A percentile compares a stretch with the other conserved stretches of the same genome.
Evolutionary conservation across 1,140 invertebrate species (phyloP).

Genomic region (Drosophila triauraria): DNA sequence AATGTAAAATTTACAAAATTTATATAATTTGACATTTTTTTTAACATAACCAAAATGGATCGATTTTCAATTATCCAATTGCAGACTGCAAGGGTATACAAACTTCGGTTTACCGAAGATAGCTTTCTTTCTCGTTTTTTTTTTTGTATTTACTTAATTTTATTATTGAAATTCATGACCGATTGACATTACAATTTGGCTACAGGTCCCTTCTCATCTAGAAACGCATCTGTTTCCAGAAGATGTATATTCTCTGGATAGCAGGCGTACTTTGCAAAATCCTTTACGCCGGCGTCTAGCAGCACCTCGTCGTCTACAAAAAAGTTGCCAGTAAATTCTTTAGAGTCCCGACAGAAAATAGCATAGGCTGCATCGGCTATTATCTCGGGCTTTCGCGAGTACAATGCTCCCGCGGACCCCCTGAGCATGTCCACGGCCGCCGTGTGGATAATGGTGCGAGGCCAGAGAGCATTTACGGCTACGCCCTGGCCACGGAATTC

Average conservation of each 20-base stretch:
- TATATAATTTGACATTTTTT: too few species aligned
- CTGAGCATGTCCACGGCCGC: constrained; percentile 99
- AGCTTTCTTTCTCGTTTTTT: too few species aligned
- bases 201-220: constrained; percentile 87
- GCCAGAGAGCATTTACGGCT: constrained; percentile 99
- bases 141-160: too few species aligned
- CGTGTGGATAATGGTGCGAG: constrained; percentile 96
- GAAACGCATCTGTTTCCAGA: constrained; percentile 95
- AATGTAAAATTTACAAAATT: too few species aligned
- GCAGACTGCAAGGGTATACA: too few species aligned
- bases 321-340: constrained; percentile 94
- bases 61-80: too few species aligned
- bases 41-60: too few species aligned
- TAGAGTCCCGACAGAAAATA: constrained; percentile 91
- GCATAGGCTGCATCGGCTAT: constrained; percentile 97
- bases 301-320: constrained; percentile 97
- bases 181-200: constrained; percentile 46
- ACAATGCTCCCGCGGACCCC: constrained; percentile 93
- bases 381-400: constrained; percentile 94
- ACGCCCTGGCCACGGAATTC: constrained; percentile 94
- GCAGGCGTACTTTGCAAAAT: constrained; percentile 94
- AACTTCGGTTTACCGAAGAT: too few species aligned
- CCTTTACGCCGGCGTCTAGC: constrained; percentile 90
- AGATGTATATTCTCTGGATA: constrained; percentile 89
- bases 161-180: neutral